Percentiles rank a stretch among this genome's conserved stretches.
Evolutionary conservation across 2,888 invertebrate genomes (phyloP).

Genomic region (Nymphalis urticae): DNA sequence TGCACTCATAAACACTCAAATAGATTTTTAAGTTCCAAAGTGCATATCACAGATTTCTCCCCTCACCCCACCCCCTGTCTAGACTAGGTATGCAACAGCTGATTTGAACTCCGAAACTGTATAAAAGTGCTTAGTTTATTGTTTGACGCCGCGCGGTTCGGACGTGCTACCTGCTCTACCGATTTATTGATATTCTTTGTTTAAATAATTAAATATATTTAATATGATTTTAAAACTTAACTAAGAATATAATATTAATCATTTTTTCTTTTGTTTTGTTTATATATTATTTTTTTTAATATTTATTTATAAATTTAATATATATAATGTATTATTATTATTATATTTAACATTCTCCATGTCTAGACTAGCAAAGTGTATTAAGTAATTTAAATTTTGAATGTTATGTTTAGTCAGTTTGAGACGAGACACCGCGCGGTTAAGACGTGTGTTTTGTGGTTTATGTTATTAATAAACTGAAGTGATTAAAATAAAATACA

Average conservation of each 20-base stretch:
- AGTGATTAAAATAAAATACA: neutral
- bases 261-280: neutral
- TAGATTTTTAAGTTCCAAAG: conserved; percentile 22
- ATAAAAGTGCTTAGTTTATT: conserved; percentile 41
- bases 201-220: neutral
- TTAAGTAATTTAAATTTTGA: conserved; percentile 40
- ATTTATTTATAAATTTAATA: neutral
- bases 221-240: neutral
- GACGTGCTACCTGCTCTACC: conserved; percentile 33
- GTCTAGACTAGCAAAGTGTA: conserved; percentile 42
- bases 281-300: neutral
- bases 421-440: conserved; percentile 35
- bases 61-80: conserved; percentile 27
- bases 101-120: conserved; percentile 36
- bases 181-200: conserved; percentile 3
- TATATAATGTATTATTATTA: neutral
- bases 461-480: neutral
- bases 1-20: conserved; percentile 18
- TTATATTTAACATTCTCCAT: conserved; percentile 24
- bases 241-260: neutral
- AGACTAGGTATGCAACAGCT: conserved; percentile 41
- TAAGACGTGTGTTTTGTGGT: conserved; percentile 37
- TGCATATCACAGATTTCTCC: conserved; percentile 27
- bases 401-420: conserved; percentile 40
- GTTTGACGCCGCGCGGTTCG: conserved; percentile 38